Evolutionary conservation across 2,797 vertebrate genomes (phyloP).

Genomic region (Chrosomus eos): DNA sequence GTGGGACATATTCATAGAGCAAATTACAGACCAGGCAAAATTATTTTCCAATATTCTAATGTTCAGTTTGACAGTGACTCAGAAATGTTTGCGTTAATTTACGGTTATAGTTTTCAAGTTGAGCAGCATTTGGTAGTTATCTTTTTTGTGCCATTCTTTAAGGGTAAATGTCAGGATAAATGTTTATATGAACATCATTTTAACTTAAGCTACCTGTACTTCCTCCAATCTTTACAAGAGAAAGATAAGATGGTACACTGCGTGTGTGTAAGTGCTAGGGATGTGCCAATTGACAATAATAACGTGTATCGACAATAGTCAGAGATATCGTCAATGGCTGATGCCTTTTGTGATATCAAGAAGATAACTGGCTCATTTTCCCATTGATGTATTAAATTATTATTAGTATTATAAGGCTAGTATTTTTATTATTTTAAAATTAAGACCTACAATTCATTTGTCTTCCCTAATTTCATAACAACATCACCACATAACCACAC

Average conservation of each 20-base stretch:
- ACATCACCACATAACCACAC: not conserved
- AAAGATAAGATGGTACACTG: not conserved
- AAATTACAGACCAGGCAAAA: conserved; percentile 63
- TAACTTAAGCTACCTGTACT: not conserved
- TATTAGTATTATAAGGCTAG: not conserved
- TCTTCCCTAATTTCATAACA: not conserved
- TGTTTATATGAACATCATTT: conserved; percentile 26
- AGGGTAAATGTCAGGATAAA: not conserved
- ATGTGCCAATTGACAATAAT: not conserved
- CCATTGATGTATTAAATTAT: not conserved
- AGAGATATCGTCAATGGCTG: too few species aligned
- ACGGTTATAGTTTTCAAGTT: not conserved
- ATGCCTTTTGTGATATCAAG: too few species aligned
- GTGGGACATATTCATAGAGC: conserved; percentile 41
- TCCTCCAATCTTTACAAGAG: conserved; percentile 5
- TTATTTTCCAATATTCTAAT: conserved; percentile 56
- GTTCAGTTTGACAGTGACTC: not conserved
- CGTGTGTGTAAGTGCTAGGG: not conserved
- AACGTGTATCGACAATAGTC: not conserved
- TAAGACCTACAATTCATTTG: not conserved
- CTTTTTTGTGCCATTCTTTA: not conserved
- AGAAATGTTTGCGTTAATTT: not conserved
- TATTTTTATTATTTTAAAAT: not conserved
- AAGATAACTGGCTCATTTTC: not conserved
- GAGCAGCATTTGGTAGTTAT: conserved; percentile 43